phyloP scores from a whole-genome alignment of 2,888 invertebrate species.

The Venustoraphidia nigricollis region DNA sequence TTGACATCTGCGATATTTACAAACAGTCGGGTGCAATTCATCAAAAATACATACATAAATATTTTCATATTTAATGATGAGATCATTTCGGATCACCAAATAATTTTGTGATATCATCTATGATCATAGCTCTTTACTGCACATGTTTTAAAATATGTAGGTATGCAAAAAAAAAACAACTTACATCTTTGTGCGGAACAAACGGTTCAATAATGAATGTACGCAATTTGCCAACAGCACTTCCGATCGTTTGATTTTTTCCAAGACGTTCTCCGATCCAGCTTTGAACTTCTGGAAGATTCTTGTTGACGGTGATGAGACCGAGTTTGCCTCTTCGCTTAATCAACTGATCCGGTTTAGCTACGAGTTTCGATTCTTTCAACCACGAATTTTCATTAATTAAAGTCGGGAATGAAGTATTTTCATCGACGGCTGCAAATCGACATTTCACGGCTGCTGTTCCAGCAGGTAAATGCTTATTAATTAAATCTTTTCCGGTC shows the following conservation, averaged over 20 bases:
- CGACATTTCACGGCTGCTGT: conserved; percentile 56
- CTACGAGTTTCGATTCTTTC: conserved; percentile 71
- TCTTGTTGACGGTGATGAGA: conserved; percentile 86
- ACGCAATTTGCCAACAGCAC: conserved; percentile 73
- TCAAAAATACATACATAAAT: too few relatives aligned
- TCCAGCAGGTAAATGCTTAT: conserved; percentile 59
- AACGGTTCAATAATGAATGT: conserved; percentile 97
- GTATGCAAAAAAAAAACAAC: conserved; percentile 15
- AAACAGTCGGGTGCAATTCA: too few relatives aligned
- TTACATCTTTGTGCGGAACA: conserved; percentile 72
- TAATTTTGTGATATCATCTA: too few relatives aligned
- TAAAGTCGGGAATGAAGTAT: conserved; percentile 64
- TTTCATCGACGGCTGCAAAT: conserved; percentile 65
- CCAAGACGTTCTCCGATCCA: conserved; percentile 79
- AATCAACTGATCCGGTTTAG: conserved; percentile 98
- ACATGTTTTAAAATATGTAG: too few relatives aligned
- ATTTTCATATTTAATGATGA: too few relatives aligned
- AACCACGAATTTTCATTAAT: conserved; percentile 75
- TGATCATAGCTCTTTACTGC: too few relatives aligned
- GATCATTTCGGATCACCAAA: too few relatives aligned
- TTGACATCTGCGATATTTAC: too few relatives aligned
- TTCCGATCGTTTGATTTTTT: conserved; percentile 77
- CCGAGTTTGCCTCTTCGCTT: conserved; percentile 93
- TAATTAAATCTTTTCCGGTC: conserved; percentile 83
- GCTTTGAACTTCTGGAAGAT: conserved; percentile 56